phyloP scores from a whole-genome alignment of 2,113 vertebrate species.

The Calidris pygmaea region DNA sequence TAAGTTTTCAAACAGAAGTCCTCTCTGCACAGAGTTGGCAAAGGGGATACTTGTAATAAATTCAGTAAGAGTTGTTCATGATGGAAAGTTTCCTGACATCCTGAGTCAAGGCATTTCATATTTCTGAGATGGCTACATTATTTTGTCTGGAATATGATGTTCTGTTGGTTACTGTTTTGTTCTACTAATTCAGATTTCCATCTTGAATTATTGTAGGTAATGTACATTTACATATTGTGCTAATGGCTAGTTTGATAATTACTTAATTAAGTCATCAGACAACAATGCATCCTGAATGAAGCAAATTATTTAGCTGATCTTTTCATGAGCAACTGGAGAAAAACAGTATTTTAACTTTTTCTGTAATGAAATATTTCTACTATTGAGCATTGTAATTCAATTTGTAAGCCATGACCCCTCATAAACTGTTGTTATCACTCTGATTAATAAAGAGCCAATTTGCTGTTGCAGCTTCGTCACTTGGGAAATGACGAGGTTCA shows the following conservation, averaged over 20 bases:
- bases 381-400: conserved; percentile 67
- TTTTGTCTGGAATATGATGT: neutral
- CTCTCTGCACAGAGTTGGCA: neutral
- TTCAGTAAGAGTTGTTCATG: neutral
- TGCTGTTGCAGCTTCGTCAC: conserved; percentile 91
- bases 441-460: conserved; percentile 76
- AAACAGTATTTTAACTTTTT: conserved; percentile 55
- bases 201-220: conserved; percentile 32
- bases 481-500: conserved; percentile 99
- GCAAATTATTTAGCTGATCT: conserved; percentile 21
- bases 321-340: conserved; percentile 49
- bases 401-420: conserved; percentile 67
- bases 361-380: conserved; percentile 62
- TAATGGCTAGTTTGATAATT: conserved; percentile 57
- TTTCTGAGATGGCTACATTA: neutral
- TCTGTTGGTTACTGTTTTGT: neutral
- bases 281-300: neutral
- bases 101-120: neutral
- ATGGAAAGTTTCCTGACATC: neutral
- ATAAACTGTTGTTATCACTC: conserved; percentile 67
- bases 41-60: neutral
- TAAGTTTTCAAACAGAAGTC: neutral
- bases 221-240: neutral
- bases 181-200: neutral
- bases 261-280: conserved; percentile 56